Conservation (phyloP, 2,113 vertebrate genomes). For the Pedetes capensis region DNA sequence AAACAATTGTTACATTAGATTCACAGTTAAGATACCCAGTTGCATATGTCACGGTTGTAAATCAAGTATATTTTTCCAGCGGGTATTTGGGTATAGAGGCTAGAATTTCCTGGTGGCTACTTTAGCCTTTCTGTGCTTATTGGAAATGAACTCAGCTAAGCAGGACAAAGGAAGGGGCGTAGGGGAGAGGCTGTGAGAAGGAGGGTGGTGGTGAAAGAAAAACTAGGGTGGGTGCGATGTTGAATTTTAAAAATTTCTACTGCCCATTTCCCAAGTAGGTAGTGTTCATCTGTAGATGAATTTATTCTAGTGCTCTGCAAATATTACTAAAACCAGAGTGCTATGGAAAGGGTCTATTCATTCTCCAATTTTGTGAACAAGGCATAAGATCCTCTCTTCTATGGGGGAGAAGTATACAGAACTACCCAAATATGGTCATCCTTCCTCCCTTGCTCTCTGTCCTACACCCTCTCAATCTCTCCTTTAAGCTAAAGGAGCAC, state of each 20-base stretch:
- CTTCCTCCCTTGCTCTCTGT: background rate
- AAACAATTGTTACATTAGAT: conserved; percentile 50
- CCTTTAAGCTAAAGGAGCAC: conserved; percentile 33
- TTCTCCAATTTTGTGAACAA: background rate
- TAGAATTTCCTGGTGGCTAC: conserved; percentile 41
- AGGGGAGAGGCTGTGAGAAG: background rate
- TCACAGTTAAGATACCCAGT: conserved; percentile 52
- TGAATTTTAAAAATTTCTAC: background rate
- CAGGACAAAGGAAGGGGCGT: background rate
- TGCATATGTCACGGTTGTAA: conserved; percentile 40
- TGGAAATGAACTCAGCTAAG: conserved; percentile 28
- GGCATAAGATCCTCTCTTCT: background rate
- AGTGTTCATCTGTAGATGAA: background rate
- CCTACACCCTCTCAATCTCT: background rate
- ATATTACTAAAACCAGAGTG: background rate
- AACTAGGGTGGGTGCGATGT: background rate
- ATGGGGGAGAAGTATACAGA: background rate
- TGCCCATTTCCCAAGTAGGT: background rate
- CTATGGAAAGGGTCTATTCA: background rate
- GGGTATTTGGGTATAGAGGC: background rate
- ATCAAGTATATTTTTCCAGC: conserved; percentile 48
- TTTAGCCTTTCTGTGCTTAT: conserved; percentile 52
- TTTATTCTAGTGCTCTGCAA: background rate
- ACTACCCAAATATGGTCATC: background rate
- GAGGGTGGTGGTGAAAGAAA: background rate